Base-by-base conservation (phyloP, 2,797 vertebrate genomes). In the Gastrophryne carolinensis region DNA sequence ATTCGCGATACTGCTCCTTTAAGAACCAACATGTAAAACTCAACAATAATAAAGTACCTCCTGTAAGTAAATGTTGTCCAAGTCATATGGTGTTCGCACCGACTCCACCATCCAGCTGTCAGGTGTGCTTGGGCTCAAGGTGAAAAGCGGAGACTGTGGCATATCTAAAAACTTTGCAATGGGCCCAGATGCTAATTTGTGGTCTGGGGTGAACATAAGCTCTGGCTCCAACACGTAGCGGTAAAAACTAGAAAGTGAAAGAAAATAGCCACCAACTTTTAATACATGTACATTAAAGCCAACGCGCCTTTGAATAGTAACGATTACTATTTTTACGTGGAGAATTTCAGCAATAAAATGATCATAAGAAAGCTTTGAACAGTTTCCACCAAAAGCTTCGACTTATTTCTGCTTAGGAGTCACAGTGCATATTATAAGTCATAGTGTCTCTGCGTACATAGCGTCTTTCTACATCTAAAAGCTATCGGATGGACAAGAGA, bases 81-180 rank as follows among this genome's bases (percentile, higher is more conserved):
- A 91, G 89, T 99, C 98, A 32, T 99, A 98, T 0, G 95, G 94
- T 3, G 98, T 97, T 82, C 85, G 88, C 57, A 99, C 96, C 7
- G 98, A 98, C 82, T 99, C 97, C 19, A 99, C 95, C 96, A 99
- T 98, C 98, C 98, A 99, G 75, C 95, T 96, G 86, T 99, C 98
- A 0, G 98, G 97, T 9, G 96, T 97, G 86, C 96, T 97, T 50
- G 98, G 88, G 86, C 96, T 98, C 82, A 99, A 84, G 52, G 98
- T 99, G 83, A 99, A 98, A 49, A 99, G 87, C 0, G 96, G 97
- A 63, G 96, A 93, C 72, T 96, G 96, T 12, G 98, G 98, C 98
- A 99, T 98, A 88, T 99, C 98, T 83, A 98, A 83, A 86, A 99
- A 99, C 79, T 90, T 95, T 50, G 97, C 98, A 86, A 98, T 83